Evolutionary conservation across 2,888 invertebrate genomes (phyloP).

Genomic region (Leptopilina drosophilae): DNA sequence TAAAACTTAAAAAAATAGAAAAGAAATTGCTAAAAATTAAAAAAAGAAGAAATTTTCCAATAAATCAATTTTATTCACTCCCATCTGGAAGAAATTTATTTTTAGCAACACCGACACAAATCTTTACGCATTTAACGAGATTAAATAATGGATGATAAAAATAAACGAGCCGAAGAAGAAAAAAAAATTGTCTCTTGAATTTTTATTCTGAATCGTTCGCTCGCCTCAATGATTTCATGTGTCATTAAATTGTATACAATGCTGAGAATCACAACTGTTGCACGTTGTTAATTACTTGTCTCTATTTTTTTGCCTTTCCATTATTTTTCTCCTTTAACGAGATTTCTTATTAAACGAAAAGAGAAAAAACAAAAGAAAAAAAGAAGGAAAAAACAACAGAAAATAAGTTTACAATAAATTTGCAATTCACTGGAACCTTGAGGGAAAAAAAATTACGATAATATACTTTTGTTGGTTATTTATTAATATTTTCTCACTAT

Average conservation of each 20-base stretch:
- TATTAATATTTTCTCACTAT: neutral
- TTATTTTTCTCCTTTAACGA: neutral
- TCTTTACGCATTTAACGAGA: neutral
- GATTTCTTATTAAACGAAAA: slow-evolving; percentile 27
- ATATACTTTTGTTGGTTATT: slow-evolving; percentile 50
- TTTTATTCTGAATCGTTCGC: slow-evolving; percentile 1
- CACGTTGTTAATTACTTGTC: slow-evolving; percentile 8
- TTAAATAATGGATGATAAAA: slow-evolving; percentile 12
- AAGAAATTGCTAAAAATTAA: no score
- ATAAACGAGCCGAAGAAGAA: slow-evolving; percentile 1
- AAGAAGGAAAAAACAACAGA: neutral
- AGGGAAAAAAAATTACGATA: slow-evolving; percentile 43
- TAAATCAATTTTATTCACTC: neutral
- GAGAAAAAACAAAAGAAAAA: no score
- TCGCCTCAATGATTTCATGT: slow-evolving; percentile 14
- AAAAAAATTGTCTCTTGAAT: neutral
- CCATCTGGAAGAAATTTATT: neutral
- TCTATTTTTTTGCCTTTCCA: neutral
- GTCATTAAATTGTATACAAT: slow-evolving; percentile 1
- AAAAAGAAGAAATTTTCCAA: neutral
- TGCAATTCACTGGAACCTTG: slow-evolving; percentile 49
- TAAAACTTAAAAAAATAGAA: no score
- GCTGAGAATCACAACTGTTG: neutral
- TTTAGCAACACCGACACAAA: neutral
- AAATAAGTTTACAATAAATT: slow-evolving; percentile 46